These are phyloP conservation scores for Crossocerus cetratus DNA, from an alignment of 2,888 invertebrate species.

Conservation along the genomic window DNA sequence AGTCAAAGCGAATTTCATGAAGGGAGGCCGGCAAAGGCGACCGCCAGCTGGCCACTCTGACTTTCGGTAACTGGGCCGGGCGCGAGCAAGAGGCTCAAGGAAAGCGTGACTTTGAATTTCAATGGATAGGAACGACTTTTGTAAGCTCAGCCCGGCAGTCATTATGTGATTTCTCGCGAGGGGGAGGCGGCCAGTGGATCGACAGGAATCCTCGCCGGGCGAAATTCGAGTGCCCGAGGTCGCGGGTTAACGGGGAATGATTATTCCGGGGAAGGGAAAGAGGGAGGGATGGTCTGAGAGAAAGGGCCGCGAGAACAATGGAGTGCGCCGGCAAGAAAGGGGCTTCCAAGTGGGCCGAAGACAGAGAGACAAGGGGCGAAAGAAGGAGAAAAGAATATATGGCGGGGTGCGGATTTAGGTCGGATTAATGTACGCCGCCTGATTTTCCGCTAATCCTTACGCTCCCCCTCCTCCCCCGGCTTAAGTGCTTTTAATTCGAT, in stretches of 20 bases:
- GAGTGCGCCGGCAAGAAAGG: not conserved
- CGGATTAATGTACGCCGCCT: conserved; percentile 53
- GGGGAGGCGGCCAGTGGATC: no score
- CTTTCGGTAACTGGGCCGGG: no score
- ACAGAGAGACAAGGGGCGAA: conserved; percentile 4
- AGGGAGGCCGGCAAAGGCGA: no score
- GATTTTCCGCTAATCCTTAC: conserved; percentile 52
- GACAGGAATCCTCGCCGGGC: no score
- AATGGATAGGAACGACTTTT: no score
- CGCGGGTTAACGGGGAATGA: conserved; percentile 40
- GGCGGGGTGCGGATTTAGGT: conserved; percentile 26
- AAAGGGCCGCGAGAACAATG: not conserved
- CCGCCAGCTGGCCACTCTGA: no score
- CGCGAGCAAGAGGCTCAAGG: not conserved
- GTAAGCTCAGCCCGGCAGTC: no score
- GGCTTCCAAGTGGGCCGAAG: not conserved
- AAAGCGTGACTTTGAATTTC: no score
- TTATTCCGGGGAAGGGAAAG: conserved; percentile 7
- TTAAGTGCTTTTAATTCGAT: conserved; percentile 51
- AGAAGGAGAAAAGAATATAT: conserved; percentile 28
- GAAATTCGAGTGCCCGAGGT: conserved; percentile 9
- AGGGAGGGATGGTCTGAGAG: not conserved
- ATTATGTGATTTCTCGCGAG: no score
- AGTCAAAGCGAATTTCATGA: no score
- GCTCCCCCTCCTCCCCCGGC: conserved; percentile 13